These are phyloP conservation scores for Drosophila willistoni DNA, from an alignment of 1,140 invertebrate genomes.

Conservation along the genomic window DNA sequence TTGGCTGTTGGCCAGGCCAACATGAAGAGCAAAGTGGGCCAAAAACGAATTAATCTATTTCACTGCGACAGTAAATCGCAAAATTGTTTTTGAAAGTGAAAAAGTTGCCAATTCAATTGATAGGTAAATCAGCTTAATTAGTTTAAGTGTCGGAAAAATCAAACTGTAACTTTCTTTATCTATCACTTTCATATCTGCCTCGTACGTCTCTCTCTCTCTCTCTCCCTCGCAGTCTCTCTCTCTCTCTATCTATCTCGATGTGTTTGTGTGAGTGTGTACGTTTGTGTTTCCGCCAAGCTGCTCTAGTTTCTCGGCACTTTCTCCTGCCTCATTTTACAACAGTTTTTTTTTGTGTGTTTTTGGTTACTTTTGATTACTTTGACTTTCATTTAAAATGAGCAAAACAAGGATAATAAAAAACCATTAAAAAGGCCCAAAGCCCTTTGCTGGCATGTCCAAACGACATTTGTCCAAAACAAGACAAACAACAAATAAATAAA, in stretches of 20 bases:
- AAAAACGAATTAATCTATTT: neutral
- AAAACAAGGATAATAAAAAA: conserved; percentile 12
- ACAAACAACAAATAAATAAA: neutral
- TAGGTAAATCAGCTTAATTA: neutral
- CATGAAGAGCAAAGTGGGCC: conserved; percentile 44
- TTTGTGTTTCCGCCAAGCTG: conserved; percentile 9
- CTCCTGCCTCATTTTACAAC: conserved; percentile 13
- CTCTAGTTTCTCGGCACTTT: conserved; percentile 22
- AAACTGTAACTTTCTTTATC: neutral
- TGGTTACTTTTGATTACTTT: conserved; percentile 60
- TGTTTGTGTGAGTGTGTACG: conserved; percentile 16
- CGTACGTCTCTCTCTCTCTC: neutral
- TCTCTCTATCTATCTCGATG: neutral
- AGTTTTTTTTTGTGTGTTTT: conserved; percentile 22
- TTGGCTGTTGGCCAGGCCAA: conserved; percentile 12
- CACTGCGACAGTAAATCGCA: neutral
- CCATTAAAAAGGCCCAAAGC: conserved; percentile 1
- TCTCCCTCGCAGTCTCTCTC: neutral
- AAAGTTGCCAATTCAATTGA: neutral
- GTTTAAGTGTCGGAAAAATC: neutral
- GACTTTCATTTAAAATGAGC: conserved; percentile 44
- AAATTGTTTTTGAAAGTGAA: neutral
- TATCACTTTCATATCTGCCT: neutral
- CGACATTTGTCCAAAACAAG: conserved; percentile 34
- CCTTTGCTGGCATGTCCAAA: conserved; percentile 56